Evolutionary conservation across 2,797 vertebrate genomes (phyloP), one percentile per base, ranked within the genome.

Genomic region (Myotis daubentonii): DNA sequence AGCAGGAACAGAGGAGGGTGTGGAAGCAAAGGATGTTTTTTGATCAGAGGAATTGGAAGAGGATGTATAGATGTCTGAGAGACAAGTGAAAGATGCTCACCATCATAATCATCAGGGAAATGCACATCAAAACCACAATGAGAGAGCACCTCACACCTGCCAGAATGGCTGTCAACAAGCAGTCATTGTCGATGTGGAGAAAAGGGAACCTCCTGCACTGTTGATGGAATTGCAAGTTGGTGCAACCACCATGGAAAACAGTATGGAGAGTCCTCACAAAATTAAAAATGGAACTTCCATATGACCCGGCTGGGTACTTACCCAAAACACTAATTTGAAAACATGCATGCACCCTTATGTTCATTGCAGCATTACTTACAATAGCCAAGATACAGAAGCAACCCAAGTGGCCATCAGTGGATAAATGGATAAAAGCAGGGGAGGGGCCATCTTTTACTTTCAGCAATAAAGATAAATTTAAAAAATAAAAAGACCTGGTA

Each of bases 131-230:
- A 82, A 49, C 60, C 74, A 65, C 60, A 82, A 25, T 36, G 60
- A 82, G 80, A 33, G n/a, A 47, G 8, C 30, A 23, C 20, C 30
- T 82, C 60, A n/a, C 41, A 23, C 80, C 60, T 23, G 80, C 22
- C 41, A 10, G 60, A 23, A 33, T 15, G 8, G 80, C 41, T 2
- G 3, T 33, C 60, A 22, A 47, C 19, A 44, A 44, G 5, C 17
- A 44, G 1, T 12, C 30, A 1, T 12, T 16, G 80, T 0, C 0
- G 0, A 25, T 82, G 57, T n/a, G 30, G 30, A 82, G 41, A 15
- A 65, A 82, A 55, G 80, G 19, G 60, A 23, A 23, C 19, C 80
- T 33, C 3, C 1, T 23, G 30, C 41, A 12, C 80, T 65, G 30
- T 23, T 33, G 11, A 11, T 9, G 19, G 11, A 17, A n/a, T 20